Conservation (phyloP, 2,888 invertebrate genomes). For the Argyresthia goedartella region DNA sequence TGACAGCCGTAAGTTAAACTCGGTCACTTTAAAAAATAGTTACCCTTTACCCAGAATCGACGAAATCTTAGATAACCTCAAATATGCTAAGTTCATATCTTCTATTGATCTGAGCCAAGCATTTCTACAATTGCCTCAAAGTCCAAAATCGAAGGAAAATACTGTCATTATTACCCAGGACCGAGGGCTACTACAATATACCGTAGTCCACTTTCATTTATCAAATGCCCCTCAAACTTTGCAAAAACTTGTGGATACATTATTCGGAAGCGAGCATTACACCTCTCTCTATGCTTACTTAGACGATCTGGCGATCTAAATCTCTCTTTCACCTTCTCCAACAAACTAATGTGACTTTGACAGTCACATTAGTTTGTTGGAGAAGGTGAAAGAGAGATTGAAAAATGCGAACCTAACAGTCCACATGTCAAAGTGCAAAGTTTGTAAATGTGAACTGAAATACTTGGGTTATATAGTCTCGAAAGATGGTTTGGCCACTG, state of each 20-base stretch:
- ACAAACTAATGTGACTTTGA: too few relatives aligned
- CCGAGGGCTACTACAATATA: slow-evolving; percentile 13
- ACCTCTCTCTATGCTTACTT: too few relatives aligned
- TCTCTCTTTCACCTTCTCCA: too few relatives aligned
- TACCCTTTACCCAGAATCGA: too few relatives aligned
- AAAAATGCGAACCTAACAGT: background rate
- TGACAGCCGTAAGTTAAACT: too few relatives aligned
- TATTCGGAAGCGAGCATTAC: slow-evolving; percentile 13
- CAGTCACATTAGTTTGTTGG: background rate
- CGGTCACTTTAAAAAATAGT: too few relatives aligned
- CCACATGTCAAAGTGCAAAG: background rate
- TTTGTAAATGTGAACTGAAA: background rate
- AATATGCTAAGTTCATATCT: slow-evolving; percentile 7
- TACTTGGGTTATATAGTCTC: background rate
- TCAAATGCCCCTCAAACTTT: slow-evolving; percentile 5
- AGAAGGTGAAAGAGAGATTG: background rate
- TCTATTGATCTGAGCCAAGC: slow-evolving; percentile 8
- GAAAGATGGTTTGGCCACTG: background rate
- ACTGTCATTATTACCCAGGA: background rate
- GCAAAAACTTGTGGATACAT: slow-evolving; percentile 13
- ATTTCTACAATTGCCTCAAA: slow-evolving; percentile 3
- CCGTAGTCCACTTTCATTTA: slow-evolving; percentile 6
- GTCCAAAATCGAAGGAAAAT: background rate
- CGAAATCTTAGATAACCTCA: background rate
- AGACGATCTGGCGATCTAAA: too few relatives aligned